Conservation (phyloP, 2,113 vertebrate genomes). For the Pagrus major region DNA sequence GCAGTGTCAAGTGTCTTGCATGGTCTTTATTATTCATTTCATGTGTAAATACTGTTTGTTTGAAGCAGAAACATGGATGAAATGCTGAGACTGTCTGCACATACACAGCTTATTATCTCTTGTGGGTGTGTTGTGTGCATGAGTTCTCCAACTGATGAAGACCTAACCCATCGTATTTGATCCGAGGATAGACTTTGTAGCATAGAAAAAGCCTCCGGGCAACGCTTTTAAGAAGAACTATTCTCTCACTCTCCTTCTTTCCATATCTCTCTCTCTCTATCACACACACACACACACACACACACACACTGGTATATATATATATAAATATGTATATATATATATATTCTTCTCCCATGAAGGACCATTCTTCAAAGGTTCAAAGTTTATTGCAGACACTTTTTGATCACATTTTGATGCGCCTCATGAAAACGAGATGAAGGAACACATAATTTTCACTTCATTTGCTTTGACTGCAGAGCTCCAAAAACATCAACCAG, state of each 20-base stretch:
- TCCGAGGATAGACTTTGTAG: conserved; percentile 61
- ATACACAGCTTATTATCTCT: conserved; percentile 47
- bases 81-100: conserved; percentile 22
- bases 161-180: conserved; percentile 57
- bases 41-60: conserved; percentile 11
- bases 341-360: conserved; percentile 42
- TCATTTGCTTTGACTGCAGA: conserved; percentile 60
- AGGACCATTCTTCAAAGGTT: conserved; percentile 70
- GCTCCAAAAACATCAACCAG: conserved; percentile 29
- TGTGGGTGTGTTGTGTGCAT: conserved; percentile 14
- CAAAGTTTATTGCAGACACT: conserved; percentile 59
- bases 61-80: neutral
- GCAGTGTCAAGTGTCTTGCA: neutral
- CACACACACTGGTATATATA: neutral
- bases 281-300: neutral
- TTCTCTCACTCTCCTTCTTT: conserved; percentile 36
- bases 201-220: conserved; percentile 56
- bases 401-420: conserved; percentile 66
- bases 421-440: conserved; percentile 46
- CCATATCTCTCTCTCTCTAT: conserved; percentile 39
- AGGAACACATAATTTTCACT: conserved; percentile 46
- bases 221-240: conserved; percentile 66
- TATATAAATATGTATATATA: too few relatives aligned
- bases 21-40: neutral
- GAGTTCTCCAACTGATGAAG: conserved; percentile 44